Evolutionary conservation across 2,113 vertebrate species (phyloP), one percentile per base, ranked within the genome.

Genomic region (Percina caprodes): DNA sequence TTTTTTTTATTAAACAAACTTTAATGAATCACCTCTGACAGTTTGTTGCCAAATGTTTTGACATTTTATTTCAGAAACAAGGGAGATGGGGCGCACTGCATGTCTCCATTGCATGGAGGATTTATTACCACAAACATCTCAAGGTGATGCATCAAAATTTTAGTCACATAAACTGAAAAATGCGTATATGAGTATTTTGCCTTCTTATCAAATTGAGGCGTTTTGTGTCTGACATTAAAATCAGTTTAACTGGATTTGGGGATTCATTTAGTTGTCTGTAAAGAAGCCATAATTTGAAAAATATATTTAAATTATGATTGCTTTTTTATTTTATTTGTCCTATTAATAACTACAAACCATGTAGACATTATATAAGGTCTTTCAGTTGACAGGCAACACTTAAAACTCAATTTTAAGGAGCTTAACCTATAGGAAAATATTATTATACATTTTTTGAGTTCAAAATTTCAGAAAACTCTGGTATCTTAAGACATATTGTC

Each of bases 31-130:
- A 51, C 6, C 14, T 21, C 3, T 35, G 24, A 51, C 21, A 69
- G 21, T 24, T 46, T 77, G 19, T 11, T 6, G 9, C 15, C 18
- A 52, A 69, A 15, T 65, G 33, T 71, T 26, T 26, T 21, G 14
- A 1, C 5, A 4, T 39, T 39, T 52, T 39, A 88, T 56, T 30
- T 9, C 91, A 98, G 97, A 97, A 95, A 92, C 96, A 91, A 58
- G 95, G 96, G 11, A 96, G 96, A 79, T 97, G 96, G 97, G 96
- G 95, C 0, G 95, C 97, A 0, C 95, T 97, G 95, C 98, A 99
- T 0, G 97, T 98, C 60, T 94, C 96, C 79, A 98, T 98, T 2
- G 97, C 97, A 65, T 99, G 97, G 98, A 96, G 96, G 90, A 97
- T 97, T 56, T 97, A 98, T 90, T 95, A 97, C 65, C 96, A 99